Conservation (phyloP, 2,888 invertebrate species). For the Lagria hirta region DNA sequence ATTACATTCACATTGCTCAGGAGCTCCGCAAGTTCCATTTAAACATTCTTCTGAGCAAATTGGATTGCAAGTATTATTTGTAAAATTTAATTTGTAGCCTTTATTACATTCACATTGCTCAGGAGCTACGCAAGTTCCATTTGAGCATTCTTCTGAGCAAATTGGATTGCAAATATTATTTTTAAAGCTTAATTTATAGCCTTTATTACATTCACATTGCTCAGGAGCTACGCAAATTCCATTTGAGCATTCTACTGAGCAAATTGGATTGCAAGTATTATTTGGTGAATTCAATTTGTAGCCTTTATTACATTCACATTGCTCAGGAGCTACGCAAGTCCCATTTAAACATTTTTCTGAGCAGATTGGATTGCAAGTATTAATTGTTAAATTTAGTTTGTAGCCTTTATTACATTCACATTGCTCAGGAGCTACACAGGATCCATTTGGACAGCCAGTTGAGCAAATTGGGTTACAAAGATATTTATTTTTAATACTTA, state of each 20-base stretch:
- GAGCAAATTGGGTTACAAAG: slow-evolving; percentile 4
- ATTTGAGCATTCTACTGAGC: slow-evolving; percentile 12
- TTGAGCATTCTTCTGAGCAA: slow-evolving; percentile 31
- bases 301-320: slow-evolving; percentile 31
- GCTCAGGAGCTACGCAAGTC: slow-evolving; percentile 38
- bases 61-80: slow-evolving; percentile 22
- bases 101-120: slow-evolving; percentile 35
- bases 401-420: slow-evolving; percentile 32
- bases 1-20: slow-evolving; percentile 39
- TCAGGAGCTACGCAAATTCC: slow-evolving; percentile 41
- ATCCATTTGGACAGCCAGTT: slow-evolving; percentile 19
- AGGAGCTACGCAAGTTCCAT: slow-evolving; percentile 35
- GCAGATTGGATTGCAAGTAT: slow-evolving; percentile 31
- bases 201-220: slow-evolving; percentile 39
- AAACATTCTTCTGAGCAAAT: slow-evolving; percentile 6
- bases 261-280: not conserved
- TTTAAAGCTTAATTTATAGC: slow-evolving; percentile 27
- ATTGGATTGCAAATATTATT: slow-evolving; percentile 34
- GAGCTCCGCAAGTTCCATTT: slow-evolving; percentile 56
- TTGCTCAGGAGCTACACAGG: slow-evolving; percentile 25
- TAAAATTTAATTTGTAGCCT: slow-evolving; percentile 30
- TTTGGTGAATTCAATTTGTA: slow-evolving; percentile 8
- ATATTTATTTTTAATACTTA: slow-evolving; percentile 5
- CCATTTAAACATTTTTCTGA: slow-evolving; percentile 51
- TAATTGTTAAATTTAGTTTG: slow-evolving; percentile 11